Evolutionary conservation across 1,140 invertebrate species (phyloP).

Genomic region (Bactericera cockerelli): DNA sequence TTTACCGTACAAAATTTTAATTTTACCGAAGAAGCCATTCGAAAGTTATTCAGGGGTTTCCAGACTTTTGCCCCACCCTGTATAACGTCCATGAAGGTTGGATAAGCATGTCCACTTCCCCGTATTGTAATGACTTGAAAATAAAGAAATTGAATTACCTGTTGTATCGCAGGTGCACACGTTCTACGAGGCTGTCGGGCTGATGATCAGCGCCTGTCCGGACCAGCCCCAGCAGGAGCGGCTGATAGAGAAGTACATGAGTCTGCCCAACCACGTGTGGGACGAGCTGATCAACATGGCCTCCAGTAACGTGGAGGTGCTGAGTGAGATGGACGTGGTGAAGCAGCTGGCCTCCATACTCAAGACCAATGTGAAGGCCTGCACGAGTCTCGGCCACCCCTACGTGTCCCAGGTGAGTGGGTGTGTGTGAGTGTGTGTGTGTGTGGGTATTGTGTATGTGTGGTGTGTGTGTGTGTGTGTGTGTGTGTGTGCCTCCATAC

Average conservation of each 20-base stretch:
- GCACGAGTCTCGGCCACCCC: slow-evolving; percentile 89
- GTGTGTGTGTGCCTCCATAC: slow-evolving; percentile 13
- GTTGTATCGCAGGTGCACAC: slow-evolving; percentile 74
- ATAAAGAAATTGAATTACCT: too few relatives aligned
- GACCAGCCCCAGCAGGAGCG: slow-evolving; percentile 79
- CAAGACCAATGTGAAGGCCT: slow-evolving; percentile 96
- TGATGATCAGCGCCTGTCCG: slow-evolving; percentile 93
- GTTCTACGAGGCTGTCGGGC: slow-evolving; percentile 98
- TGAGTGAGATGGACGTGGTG: slow-evolving; percentile 91
- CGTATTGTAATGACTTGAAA: too few relatives aligned
- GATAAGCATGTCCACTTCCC: too few relatives aligned
- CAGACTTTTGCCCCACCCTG: too few relatives aligned
- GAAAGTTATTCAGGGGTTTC: too few relatives aligned
- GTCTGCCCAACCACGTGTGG: slow-evolving; percentile 96
- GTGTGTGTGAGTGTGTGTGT: too few relatives aligned
- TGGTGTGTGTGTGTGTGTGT: too few relatives aligned
- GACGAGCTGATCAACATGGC: slow-evolving; percentile 97
- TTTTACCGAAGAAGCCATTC: too few relatives aligned
- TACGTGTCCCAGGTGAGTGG: slow-evolving; percentile 81
- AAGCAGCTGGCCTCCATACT: slow-evolving; percentile 96
- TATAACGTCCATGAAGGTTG: too few relatives aligned
- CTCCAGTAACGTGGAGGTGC: slow-evolving; percentile 86
- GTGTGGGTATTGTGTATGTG: too few relatives aligned
- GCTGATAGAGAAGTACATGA: slow-evolving; percentile 95
- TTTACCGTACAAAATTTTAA: too few relatives aligned